Conservation (phyloP, 1,140 invertebrate genomes). For the Neodiprion lecontei region DNA sequence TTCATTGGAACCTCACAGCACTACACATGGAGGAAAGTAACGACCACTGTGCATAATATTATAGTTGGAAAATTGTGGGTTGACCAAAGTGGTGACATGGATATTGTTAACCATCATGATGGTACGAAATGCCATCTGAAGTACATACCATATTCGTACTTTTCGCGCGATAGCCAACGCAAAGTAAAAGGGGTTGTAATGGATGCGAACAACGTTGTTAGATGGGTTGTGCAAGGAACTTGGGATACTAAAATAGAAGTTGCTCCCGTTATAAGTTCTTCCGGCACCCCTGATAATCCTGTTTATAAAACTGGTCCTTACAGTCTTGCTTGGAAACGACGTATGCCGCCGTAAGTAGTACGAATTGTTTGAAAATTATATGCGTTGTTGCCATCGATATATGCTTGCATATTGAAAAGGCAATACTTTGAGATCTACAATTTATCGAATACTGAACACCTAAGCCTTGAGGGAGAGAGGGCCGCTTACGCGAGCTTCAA, state of each 20-base stretch:
- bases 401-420: constrained; percentile 6
- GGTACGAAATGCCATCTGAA: constrained; percentile 96
- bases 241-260: constrained; percentile 97
- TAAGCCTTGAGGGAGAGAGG: too few species aligned
- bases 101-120: constrained; percentile 87
- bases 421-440: neutral
- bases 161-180: constrained; percentile 91
- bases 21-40: constrained; percentile 98
- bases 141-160: constrained; percentile 97
- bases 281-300: constrained; percentile 78
- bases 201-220: constrained; percentile 72
- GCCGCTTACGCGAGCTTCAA: too few species aligned
- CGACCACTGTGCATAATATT: constrained; percentile 98
- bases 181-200: constrained; percentile 84
- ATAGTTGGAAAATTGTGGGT: constrained; percentile 99
- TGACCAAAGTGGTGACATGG: constrained; percentile 99
- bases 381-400: neutral
- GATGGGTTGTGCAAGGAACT: constrained; percentile 88
- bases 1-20: constrained; percentile 81
- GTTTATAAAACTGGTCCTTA: constrained; percentile 91
- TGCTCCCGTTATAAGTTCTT: constrained; percentile 83
- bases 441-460: constrained; percentile 8
- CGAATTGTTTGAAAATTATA: constrained; percentile 14
- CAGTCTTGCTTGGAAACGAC: constrained; percentile 85
- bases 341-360: constrained; percentile 73